Evolutionary conservation across 2,888 invertebrate species (phyloP), one percentile per base, ranked within the genome.

Genomic region (Lasioglossum marginatum): DNA sequence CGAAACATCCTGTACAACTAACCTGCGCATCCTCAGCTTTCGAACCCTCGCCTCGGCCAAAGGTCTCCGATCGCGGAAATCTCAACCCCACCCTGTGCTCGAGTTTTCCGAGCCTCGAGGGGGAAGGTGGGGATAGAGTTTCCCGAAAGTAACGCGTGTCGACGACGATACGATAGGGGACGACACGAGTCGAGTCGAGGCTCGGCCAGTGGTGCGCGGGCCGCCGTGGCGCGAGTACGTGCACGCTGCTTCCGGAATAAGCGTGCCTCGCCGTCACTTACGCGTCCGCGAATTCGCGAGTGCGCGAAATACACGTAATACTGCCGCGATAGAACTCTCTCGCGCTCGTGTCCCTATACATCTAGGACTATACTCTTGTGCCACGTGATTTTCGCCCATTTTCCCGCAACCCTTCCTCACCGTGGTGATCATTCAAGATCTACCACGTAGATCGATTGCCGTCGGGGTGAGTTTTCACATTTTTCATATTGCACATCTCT

Each of bases 161-260:
- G 82, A 66, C 84, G 82, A 66, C 76, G 80, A 79, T 82, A 66
- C 76, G 80, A 79, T 81, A 80, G 85, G 60, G 27, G 60, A 60
- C 14, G 60, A 60, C 60, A 14, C 60, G 60, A 60, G 4, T 14
- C 60, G 60, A 92, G 90, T 79, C 90, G 91, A 91, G 91, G 90
- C 37, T 68, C 77, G 92, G 92, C 92, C 94, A 95, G 95, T 95
- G 90, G 92, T 93, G 94, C 94, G 94, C 94, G 94, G 91, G 92
- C 93, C 92, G 91, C 89, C 92, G 93, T 89, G 91, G 93, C 92
- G 94, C 90, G 93, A 92, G 92, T 93, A 93, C 91, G 93, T 93
- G 85, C 71, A 60, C 72, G 40, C 52, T 76, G 77, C 60, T 27
- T 45, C 57, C 63, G 63, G 63, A 34, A 66, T 31, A 66, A 66